Base-by-base conservation (phyloP, 2,113 vertebrate genomes). In the Nymphicus hollandicus region DNA sequence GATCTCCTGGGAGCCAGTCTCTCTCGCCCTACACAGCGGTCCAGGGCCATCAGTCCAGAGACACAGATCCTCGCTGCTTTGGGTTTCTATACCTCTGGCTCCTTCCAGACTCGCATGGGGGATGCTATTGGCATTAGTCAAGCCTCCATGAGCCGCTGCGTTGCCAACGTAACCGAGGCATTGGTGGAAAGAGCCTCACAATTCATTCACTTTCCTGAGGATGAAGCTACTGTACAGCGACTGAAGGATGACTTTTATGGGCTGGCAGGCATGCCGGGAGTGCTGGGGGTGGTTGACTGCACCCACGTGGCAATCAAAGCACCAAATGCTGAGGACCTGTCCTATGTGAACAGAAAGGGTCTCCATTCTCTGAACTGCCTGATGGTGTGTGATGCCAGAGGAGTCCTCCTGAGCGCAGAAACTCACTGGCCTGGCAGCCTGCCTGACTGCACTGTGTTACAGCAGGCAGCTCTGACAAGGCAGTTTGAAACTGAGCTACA, bases 121-220 rank as follows among this genome's bases (percentile, higher is more conserved):
- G 99, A 99, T 41, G 98, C 99, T 29, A 99, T 99, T 17, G 99
- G 99, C 63, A 99, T 99, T 94, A 99, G 99, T 83, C 99, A 99
- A 96, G 99, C 99, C 13, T 99, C 99, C 27, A 99, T 99, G 99
- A 99, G 99, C 39, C 98, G 99, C 79, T 99, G 99, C 16, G 99
- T 99, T 89, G 98, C 99, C 78, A 99, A 99, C 8, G 99, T 99
- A 87, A 99, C 99, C 0, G 99, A 98, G 94, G 99, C 99, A 3
- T 93, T 99, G 91, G 99, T 99, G 85, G 99, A 99, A 95, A 99
- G 99, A 95, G 98, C 98, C 17, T 96, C 99, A 0, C 98, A 99
- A 95, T 99, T 99, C 79, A 99, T 99, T 84, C 97, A 50, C 95
- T 99, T 98, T 80, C 97, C 98, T 68, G 97, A 98, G 85, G 99